Conservation (phyloP, 2,888 invertebrate species). For the Pollenia amentaria region DNA sequence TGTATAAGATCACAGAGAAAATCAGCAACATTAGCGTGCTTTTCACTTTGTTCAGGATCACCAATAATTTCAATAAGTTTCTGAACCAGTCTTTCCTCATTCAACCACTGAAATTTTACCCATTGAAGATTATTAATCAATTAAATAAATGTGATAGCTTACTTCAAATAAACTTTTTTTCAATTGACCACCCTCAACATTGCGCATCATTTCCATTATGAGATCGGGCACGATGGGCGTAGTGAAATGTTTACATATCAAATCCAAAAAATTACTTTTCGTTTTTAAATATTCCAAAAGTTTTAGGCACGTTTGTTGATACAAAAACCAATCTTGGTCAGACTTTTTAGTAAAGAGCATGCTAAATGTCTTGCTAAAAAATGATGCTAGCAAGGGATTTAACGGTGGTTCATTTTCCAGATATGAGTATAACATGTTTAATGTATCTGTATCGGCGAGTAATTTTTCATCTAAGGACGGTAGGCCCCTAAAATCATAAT, state of each 20-base stretch:
- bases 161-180: conserved; percentile 90
- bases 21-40: conserved; percentile 94
- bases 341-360: conserved; percentile 94
- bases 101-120: conserved; percentile 90
- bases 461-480: conserved; percentile 94
- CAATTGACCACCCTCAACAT: conserved; percentile 91
- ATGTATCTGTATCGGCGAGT: conserved; percentile 90
- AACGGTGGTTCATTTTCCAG: conserved; percentile 93
- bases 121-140: neutral
- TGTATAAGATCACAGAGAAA: conserved; percentile 94
- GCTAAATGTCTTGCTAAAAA: conserved; percentile 97
- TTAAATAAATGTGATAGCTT: conserved; percentile 78
- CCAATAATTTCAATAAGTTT: conserved; percentile 89
- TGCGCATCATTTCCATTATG: conserved; percentile 92
- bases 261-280: conserved; percentile 93
- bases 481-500: conserved; percentile 87
- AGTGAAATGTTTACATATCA: conserved; percentile 94
- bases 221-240: conserved; percentile 98
- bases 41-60: conserved; percentile 89
- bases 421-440: conserved; percentile 95
- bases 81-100: conserved; percentile 94
- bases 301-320: conserved; percentile 95
- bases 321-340: conserved; percentile 97
- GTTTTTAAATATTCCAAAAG: conserved; percentile 96
- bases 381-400: conserved; percentile 97